These are phyloP conservation scores for Nesoenas mayeri DNA, from an alignment of 2,113 vertebrate genomes.

Conservation along the genomic window DNA sequence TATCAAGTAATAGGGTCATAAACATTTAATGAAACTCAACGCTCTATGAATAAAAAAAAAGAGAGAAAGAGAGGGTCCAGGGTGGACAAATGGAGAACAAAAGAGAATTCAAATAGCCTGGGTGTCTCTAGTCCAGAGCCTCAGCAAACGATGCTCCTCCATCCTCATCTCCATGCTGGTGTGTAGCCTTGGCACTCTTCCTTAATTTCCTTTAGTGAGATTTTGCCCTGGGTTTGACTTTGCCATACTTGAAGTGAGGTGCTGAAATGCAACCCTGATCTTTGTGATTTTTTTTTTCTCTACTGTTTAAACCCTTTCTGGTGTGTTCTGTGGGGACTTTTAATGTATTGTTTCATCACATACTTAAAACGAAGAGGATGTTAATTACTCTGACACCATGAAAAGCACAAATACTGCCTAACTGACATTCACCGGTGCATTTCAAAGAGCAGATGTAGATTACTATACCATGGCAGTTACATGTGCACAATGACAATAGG, in stretches of 20 bases:
- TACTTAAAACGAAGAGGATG: neutral
- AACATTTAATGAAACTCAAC: conserved; percentile 77
- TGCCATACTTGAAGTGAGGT: neutral
- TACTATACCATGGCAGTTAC: neutral
- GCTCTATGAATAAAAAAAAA: conserved; percentile 38
- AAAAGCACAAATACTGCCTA: neutral
- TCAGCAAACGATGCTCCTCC: neutral
- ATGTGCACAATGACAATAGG: neutral
- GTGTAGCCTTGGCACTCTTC: neutral
- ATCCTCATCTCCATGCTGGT: fast-evolving
- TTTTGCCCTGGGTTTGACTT: neutral
- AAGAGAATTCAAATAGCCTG: conserved; percentile 37
- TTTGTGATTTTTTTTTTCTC: neutral
- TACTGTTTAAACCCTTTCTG: neutral
- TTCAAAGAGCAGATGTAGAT: conserved; percentile 47
- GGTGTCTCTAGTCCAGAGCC: neutral
- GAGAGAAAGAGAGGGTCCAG: neutral
- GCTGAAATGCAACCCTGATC: neutral
- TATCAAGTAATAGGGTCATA: conserved; percentile 76
- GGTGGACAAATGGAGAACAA: conserved; percentile 54
- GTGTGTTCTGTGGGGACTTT: neutral
- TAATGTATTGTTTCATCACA: neutral
- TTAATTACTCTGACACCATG: neutral
- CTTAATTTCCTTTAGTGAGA: neutral
- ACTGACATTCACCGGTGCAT: neutral